Conservation (phyloP, 1,140 invertebrate genomes). For the Achroia grisella region DNA sequence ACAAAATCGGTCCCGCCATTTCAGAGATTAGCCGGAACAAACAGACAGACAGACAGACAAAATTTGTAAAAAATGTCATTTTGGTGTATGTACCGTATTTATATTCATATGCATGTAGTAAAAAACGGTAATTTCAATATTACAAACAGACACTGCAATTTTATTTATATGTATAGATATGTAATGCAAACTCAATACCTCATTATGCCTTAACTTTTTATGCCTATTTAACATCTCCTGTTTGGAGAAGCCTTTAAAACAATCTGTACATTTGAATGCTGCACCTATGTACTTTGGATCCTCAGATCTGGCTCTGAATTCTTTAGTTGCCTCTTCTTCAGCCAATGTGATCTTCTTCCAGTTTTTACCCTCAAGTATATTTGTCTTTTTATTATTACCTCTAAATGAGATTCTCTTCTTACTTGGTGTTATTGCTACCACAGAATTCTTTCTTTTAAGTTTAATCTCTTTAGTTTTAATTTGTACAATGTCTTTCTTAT, state of each 20-base stretch:
- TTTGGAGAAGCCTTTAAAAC: conserved; percentile 7
- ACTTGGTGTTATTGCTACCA: neutral
- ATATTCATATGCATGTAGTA: too few relatives aligned
- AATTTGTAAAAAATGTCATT: too few relatives aligned
- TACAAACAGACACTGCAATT: too few relatives aligned
- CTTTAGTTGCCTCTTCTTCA: conserved; percentile 8
- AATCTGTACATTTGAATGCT: conserved; percentile 6
- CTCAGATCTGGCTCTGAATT: conserved; percentile 4
- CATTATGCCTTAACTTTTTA: conserved; percentile 1
- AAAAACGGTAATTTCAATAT: too few relatives aligned
- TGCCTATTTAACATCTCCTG: conserved; percentile 7
- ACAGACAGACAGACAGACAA: too few relatives aligned
- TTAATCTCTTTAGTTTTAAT: conserved; percentile 2
- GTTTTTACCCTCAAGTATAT: conserved; percentile 1
- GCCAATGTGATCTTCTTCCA: conserved; percentile 4
- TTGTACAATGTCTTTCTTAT: conserved; percentile 15
- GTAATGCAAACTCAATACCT: conserved; percentile 4
- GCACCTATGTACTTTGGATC: conserved; percentile 6
- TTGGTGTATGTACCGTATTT: too few relatives aligned
- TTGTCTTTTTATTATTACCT: too few relatives aligned
- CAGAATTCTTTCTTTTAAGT: neutral
- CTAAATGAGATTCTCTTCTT: too few relatives aligned
- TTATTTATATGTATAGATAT: too few relatives aligned
- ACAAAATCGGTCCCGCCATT: too few relatives aligned
- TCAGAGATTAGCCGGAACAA: too few relatives aligned